A percentile compares a stretch with the other conserved stretches of the same genome.
phyloP scores from a whole-genome alignment of 2,113 vertebrate species.

The Apus apus region DNA sequence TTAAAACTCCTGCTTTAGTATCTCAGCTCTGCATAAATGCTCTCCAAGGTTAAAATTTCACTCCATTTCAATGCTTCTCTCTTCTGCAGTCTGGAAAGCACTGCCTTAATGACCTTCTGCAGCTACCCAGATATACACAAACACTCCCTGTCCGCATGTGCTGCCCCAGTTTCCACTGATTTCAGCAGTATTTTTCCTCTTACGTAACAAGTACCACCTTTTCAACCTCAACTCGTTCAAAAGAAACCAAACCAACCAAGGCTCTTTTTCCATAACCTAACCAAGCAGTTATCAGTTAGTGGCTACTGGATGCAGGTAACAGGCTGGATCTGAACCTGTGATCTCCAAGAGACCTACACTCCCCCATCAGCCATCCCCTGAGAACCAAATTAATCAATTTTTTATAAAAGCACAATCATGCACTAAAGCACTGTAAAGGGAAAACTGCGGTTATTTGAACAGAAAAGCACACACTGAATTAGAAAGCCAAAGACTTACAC shows the following conservation, averaged over 20 bases:
- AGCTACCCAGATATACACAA: neutral
- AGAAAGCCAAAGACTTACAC: neutral
- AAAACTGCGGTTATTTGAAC: neutral
- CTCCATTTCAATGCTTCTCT: neutral
- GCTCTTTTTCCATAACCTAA: neutral
- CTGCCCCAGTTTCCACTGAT: conserved; percentile 15
- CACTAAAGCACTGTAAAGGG: neutral
- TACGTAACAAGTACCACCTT: neutral
- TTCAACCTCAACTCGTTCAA: neutral
- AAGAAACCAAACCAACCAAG: neutral
- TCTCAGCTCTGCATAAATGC: neutral
- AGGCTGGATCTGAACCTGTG: neutral
- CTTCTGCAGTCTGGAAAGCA: neutral
- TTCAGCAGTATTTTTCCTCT: conserved; percentile 13
- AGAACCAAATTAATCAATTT: neutral
- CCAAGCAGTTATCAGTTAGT: neutral
- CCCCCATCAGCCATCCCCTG: neutral
- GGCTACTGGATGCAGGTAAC: neutral
- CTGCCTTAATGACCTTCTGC: neutral
- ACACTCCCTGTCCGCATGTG: neutral
- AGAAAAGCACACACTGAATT: neutral
- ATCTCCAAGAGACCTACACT: neutral
- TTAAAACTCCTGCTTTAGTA: neutral
- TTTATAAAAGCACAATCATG: neutral
- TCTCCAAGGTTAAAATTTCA: neutral